A percentile compares a stretch with the other conserved stretches of the same genome.
Evolutionary conservation across 2,888 invertebrate species (phyloP).

Genomic region (Heteromyza rotundicornis): DNA sequence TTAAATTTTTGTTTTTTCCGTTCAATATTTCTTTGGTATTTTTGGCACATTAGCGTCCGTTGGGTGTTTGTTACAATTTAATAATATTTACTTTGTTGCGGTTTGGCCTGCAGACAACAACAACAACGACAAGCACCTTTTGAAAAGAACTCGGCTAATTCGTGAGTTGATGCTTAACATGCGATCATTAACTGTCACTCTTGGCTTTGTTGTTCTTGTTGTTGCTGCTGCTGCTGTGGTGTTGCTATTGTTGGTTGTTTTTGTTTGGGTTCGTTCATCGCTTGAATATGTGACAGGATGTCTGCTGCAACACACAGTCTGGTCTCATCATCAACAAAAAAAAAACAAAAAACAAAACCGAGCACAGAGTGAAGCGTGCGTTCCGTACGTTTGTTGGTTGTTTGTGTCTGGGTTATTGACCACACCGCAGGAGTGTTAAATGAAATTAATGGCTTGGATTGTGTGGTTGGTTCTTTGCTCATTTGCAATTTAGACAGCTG

Average conservation of each 20-base stretch:
- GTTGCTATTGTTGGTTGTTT: no score
- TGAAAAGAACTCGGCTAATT: background rate
- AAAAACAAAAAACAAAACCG: no score
- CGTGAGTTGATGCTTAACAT: slow-evolving; percentile 9
- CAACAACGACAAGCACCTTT: background rate
- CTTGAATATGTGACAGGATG: background rate
- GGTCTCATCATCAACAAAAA: background rate
- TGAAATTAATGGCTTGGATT: background rate
- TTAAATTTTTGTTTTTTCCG: no score
- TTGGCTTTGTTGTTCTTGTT: no score
- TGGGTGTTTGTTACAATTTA: background rate
- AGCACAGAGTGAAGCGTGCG: background rate
- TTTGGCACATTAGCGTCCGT: no score
- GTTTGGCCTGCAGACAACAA: background rate
- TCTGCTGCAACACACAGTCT: background rate
- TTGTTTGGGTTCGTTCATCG: background rate
- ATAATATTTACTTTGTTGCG: slow-evolving; percentile 3
- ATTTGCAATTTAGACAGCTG: slow-evolving; percentile 11
- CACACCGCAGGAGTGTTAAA: slow-evolving; percentile 9
- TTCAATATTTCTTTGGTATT: no score
- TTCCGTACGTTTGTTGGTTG: background rate
- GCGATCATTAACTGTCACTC: slow-evolving; percentile 15
- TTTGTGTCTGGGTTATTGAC: slow-evolving; percentile 11
- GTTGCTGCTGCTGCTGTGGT: no score
- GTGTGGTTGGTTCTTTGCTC: background rate